Evolutionary conservation across 2,888 invertebrate species (phyloP), one percentile per base, ranked within the genome.

Genomic region (Xestia rhomboidea): DNA sequence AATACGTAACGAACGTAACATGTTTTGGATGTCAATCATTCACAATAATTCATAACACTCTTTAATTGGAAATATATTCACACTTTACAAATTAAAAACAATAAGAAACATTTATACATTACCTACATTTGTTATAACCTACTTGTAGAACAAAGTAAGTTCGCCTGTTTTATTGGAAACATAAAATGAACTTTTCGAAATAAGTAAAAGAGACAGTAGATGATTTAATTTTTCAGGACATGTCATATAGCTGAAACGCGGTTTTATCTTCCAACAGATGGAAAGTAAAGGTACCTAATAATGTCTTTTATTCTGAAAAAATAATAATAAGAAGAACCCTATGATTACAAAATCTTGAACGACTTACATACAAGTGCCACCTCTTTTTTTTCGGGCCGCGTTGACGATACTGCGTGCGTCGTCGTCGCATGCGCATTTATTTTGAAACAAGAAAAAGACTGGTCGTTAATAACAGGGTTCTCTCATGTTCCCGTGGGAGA

Each of bases 401-500:
- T 15, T 30, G 70, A 49, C 30, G 51, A 77, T 41, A 51, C 76
- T 54, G 68, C 73, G 69, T 62, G 30, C 21, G 30, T 60, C 8
- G 30, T 21, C 60, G 21, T 72, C 79, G 76, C 67, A 63, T 73
- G 54, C 83, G 72, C 69, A 79, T 75, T 49, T 13, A 83, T 74
- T 77, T 73, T 73, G 15, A 70, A 86, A 86, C 11, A 86, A 83
- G 60, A 84, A 83, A 34, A 83, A 71, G 38, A 71, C 69, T 15
- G 54, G 68, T 38, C 49, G 34, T 1, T 77, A 74, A 75, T 63
- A 41, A 66, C 46, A 49, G 63, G 66, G 41, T 10, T 38, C 46
- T 67, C 49, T 64, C 60, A 18, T 70, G 38, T 86, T 86, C 87
- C 80, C 84, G 87, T 86, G 84, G 84, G 84, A 83, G 51, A 57